phyloP scores from a whole-genome alignment of 2,113 vertebrate genomes.

The Spea bombifrons region DNA sequence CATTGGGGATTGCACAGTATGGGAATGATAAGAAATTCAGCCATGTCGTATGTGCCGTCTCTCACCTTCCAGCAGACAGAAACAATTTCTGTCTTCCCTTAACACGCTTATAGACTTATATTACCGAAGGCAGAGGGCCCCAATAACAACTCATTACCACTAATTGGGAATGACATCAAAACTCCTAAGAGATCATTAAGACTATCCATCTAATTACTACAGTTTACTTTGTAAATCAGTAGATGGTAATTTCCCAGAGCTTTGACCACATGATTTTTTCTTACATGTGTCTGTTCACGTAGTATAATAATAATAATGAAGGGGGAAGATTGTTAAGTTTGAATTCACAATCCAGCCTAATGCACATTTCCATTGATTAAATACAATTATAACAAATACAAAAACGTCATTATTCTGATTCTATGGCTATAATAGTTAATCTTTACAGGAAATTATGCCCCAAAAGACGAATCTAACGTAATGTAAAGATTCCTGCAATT shows the following conservation, averaged over 20 bases:
- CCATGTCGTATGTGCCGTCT: constrained; percentile 3
- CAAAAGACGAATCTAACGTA: too few relatives aligned
- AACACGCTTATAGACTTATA: constrained; percentile 33
- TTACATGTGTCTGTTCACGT: background rate
- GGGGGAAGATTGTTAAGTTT: background rate
- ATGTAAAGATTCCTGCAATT: too few relatives aligned
- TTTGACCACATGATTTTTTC: constrained; percentile 5
- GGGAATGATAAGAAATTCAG: background rate
- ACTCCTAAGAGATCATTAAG: constrained; percentile 33
- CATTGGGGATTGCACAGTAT: too few relatives aligned
- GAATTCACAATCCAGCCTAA: constrained; percentile 1
- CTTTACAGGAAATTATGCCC: too few relatives aligned
- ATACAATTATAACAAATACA: background rate
- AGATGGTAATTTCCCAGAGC: constrained; percentile 11
- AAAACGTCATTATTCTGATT: too few relatives aligned
- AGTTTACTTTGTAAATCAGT: constrained; percentile 38
- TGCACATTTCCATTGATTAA: background rate
- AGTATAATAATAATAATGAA: background rate
- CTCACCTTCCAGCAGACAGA: constrained; percentile 37
- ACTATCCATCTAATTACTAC: constrained; percentile 30
- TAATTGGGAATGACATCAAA: constrained; percentile 43
- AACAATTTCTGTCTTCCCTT: constrained; percentile 33
- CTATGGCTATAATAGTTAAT: too few relatives aligned
- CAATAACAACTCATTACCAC: constrained; percentile 39
- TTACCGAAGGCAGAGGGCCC: constrained; percentile 28